Base-by-base conservation (phyloP, 2,797 vertebrate genomes). In the Heterohyrax brucei region DNA sequence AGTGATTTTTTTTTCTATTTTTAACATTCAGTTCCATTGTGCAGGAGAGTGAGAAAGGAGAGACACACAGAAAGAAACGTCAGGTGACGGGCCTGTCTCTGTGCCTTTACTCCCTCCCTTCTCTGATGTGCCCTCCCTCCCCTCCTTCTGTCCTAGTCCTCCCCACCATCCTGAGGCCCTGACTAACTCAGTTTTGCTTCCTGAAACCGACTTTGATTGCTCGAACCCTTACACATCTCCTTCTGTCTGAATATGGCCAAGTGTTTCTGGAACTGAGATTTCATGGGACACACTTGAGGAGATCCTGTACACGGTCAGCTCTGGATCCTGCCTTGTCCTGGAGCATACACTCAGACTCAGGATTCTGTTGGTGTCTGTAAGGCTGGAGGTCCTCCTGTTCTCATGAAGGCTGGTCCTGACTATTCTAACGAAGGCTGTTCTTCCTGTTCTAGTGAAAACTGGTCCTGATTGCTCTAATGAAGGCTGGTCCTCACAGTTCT, bases 1-100 rank as follows among this genome's bases (percentile, higher is more conserved):
- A 70, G 9, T 72, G 64, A 48, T n/a, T 90, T 84, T 26, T 44
- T 53, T 81, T 73, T 53, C 77, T 86, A 26, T 59, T 77, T 61
- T 94, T 93, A 85, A 61, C 13, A 89, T 70, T 95, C 66, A 33
- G 26, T 64, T 78, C 44, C 79, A 14, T 56, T 78, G 10, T 14
- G 7, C 39, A 1, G 22, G 61, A 56, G 19, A 68, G 48, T 30
- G 50, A 56, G 53, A 56, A 14, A 56, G 53, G 53, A 56, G 53
- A 56, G 3, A 56, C 50, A 53, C 50, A 13, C 50, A 53, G 50
- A 53, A 53, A 53, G 8, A n/a, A 1, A 33, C 10, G 28, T 7
- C 10, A 26, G 28, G 12, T 64, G 21, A 21, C 0, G 46, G 62
- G 13, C 22, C 4, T 30, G 53, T 3, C 50, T 22, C 28, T 33